Conservation (phyloP, 2,113 vertebrate species). For the Ramphastos sulfuratus region DNA sequence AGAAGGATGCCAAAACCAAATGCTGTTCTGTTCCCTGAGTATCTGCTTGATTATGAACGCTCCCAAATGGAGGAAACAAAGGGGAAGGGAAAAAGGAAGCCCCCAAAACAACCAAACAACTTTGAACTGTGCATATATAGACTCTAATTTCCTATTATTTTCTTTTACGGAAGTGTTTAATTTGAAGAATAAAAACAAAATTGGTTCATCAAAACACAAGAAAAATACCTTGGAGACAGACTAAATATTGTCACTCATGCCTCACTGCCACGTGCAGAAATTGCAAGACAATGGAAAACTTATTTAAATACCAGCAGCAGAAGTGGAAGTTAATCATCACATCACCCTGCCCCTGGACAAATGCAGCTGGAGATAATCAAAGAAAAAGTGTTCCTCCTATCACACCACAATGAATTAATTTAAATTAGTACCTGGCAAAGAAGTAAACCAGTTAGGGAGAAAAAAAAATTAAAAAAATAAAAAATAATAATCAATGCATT, state of each 20-base stretch:
- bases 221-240: neutral
- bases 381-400: neutral
- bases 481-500: neutral
- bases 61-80: neutral
- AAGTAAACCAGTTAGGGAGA: neutral
- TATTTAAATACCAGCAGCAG: slow-evolving; percentile 12
- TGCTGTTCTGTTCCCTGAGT: neutral
- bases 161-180: neutral
- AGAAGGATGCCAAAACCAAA: neutral
- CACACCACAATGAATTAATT: slow-evolving; percentile 22
- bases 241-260: neutral
- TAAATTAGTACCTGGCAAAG: slow-evolving; percentile 33
- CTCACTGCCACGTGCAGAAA: neutral
- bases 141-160: neutral
- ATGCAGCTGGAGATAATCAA: slow-evolving; percentile 38
- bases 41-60: neutral
- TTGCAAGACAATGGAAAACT: neutral
- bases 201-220: neutral
- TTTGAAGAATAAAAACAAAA: neutral
- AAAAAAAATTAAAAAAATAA: neutral
- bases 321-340: neutral
- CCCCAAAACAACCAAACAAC: neutral
- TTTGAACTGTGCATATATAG: neutral
- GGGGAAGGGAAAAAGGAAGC: neutral
- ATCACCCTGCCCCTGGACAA: neutral